Base-by-base conservation (phyloP, 2,888 invertebrate genomes). In the Lithophane leautieri region DNA sequence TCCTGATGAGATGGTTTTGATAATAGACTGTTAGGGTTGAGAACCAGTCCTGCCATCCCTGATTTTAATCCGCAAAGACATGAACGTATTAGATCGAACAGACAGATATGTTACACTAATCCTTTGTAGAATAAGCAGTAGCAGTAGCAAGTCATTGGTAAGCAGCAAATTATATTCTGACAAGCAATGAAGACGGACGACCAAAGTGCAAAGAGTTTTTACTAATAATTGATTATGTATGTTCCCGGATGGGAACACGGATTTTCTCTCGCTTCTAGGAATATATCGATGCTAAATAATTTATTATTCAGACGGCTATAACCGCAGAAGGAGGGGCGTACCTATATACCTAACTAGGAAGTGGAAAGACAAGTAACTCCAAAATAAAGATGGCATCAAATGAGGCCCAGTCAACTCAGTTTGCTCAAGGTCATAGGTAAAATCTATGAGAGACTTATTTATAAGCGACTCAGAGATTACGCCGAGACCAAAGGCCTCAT, bases 51-150 rank as follows among this genome's bases (percentile, higher is more conserved):
- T 74, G 67, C 8, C 70, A 73, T n/a, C 77, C 77, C 63, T 73
- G 72, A 67, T 73, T 58, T 60, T 70, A 83, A 77, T 73, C 81
- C 71, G 79, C 79, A 69, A 71, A 73, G 70, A 79, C 81, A 81
- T 82, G 73, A 70, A 78, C 60, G 28, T 60, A 72, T 68, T 62
- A 78, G 72, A 83, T 82, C 60, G 12, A 61, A 62, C n/a, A 73
- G 70, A 82, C 70, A 71, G 84, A 82, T 84, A 78, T 58, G 73
- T 75, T 66, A 58, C 62, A 70, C 54, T 82, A 82, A 83, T 79
- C 83, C 75, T 84, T 83, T 73, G 42, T 56, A 11, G 77, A 69
- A 82, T 77, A 71, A 71, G 70, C 60, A 68, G 77, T 12, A n/a
- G 9, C 22, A 22, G 52, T 56, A 65, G 12, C 34, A 47, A 58